phyloP scores from a whole-genome alignment of 2,797 vertebrate species.

The Dromococcyx pavoninus region DNA sequence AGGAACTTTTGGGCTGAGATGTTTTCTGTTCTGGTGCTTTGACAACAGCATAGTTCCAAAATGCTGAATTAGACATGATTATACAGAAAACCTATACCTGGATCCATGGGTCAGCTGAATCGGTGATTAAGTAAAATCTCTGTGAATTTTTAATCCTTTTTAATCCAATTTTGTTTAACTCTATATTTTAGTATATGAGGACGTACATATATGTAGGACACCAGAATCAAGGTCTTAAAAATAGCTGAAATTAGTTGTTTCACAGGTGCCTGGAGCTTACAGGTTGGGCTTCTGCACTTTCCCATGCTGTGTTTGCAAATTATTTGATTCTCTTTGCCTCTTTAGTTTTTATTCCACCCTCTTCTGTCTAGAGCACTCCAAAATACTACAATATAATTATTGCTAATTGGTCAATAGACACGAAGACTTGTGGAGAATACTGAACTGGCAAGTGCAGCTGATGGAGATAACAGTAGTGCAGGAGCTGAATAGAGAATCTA shows the following conservation, averaged over 20 bases:
- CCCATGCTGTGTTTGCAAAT: background rate
- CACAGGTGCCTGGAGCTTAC: background rate
- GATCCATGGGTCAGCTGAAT: background rate
- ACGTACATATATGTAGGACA: background rate
- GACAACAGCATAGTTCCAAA: background rate
- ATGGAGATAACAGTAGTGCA: background rate
- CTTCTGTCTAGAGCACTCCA: background rate
- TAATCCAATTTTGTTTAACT: background rate
- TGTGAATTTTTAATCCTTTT: background rate
- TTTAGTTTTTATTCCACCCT: background rate
- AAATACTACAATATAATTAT: background rate
- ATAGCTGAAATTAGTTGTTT: background rate
- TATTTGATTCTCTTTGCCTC: background rate
- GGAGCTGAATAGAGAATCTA: background rate
- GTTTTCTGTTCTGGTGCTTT: background rate
- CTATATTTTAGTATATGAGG: background rate
- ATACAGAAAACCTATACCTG: background rate
- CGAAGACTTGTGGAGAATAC: background rate
- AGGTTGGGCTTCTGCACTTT: background rate
- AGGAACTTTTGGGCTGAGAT: no score
- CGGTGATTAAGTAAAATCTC: background rate
- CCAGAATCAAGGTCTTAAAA: background rate
- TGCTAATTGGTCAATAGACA: background rate
- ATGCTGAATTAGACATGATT: background rate
- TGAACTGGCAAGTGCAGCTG: background rate